These are phyloP conservation scores for Chymomyza caudatula DNA, from an alignment of 2,888 invertebrate species.

Conservation along the genomic window DNA sequence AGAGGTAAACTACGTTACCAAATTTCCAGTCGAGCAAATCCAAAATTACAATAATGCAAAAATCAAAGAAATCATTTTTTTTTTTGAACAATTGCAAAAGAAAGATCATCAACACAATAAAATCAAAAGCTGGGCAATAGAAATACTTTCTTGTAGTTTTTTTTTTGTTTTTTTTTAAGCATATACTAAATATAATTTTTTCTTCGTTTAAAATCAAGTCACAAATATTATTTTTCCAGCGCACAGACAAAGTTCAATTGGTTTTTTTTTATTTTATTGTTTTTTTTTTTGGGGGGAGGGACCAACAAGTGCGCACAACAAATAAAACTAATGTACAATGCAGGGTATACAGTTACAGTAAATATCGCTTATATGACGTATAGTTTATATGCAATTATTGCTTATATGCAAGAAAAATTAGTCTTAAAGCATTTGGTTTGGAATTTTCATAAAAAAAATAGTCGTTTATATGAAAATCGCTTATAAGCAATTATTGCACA, in stretches of 20 bases:
- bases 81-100: constrained; percentile 9
- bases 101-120: background rate
- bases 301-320: too few relatives aligned
- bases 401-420: too few relatives aligned
- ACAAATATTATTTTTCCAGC: background rate
- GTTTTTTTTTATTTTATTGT: too few relatives aligned
- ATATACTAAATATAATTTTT: background rate
- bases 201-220: background rate
- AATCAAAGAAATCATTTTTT: constrained; percentile 21
- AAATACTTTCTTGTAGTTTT: background rate
- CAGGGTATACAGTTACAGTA: too few relatives aligned
- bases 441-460: too few relatives aligned
- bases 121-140: background rate
- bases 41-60: background rate
- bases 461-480: too few relatives aligned
- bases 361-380: too few relatives aligned
- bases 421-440: too few relatives aligned
- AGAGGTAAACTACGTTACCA: background rate
- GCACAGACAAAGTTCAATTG: background rate
- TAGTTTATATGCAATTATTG: too few relatives aligned
- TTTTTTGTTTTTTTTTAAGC: constrained; percentile 1
- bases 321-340: too few relatives aligned
- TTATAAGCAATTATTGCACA: too few relatives aligned
- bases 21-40: background rate
- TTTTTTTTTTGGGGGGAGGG: background rate